Evolutionary conservation across 1,140 invertebrate species (phyloP).

Genomic region (Macrobrachium nipponense): DNA sequence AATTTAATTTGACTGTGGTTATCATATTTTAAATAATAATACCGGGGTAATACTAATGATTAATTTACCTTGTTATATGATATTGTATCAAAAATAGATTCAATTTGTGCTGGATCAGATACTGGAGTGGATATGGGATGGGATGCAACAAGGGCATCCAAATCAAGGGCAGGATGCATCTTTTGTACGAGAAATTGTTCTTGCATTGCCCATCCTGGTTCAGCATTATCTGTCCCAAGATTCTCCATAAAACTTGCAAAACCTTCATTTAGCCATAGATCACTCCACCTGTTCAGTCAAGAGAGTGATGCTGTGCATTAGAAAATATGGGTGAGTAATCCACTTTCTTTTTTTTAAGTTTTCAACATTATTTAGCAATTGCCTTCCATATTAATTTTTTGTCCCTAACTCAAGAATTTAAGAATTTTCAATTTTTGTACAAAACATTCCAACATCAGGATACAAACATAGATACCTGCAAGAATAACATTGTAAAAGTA

Average conservation of each 20-base stretch:
- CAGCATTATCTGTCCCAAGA: slow-evolving; percentile 75
- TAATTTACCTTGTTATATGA: slow-evolving; percentile 82
- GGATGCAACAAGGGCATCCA: slow-evolving; percentile 82
- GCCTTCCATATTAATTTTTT: too few relatives aligned
- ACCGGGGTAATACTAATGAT: not conserved
- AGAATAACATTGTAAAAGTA: too few relatives aligned
- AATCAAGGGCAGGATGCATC: slow-evolving; percentile 78
- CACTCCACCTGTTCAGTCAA: slow-evolving; percentile 71
- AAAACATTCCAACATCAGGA: too few relatives aligned
- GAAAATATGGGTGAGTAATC: not conserved
- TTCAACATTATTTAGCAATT: too few relatives aligned
- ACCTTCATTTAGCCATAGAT: slow-evolving; percentile 91
- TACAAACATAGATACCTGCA: too few relatives aligned
- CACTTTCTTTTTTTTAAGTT: not conserved
- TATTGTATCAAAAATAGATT: slow-evolving; percentile 88
- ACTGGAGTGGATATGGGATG: slow-evolving; percentile 87
- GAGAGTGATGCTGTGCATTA: not conserved
- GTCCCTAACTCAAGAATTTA: too few relatives aligned
- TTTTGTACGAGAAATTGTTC: slow-evolving; percentile 81
- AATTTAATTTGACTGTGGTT: too few relatives aligned
- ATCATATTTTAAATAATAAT: not conserved
- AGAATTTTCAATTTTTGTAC: too few relatives aligned
- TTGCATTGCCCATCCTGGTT: slow-evolving; percentile 80
- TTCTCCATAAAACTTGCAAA: slow-evolving; percentile 85
- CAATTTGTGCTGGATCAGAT: slow-evolving; percentile 84